Evolutionary conservation across 2,888 invertebrate genomes (phyloP), one percentile per base, ranked within the genome.

Genomic region (Watsonalla cultraria): DNA sequence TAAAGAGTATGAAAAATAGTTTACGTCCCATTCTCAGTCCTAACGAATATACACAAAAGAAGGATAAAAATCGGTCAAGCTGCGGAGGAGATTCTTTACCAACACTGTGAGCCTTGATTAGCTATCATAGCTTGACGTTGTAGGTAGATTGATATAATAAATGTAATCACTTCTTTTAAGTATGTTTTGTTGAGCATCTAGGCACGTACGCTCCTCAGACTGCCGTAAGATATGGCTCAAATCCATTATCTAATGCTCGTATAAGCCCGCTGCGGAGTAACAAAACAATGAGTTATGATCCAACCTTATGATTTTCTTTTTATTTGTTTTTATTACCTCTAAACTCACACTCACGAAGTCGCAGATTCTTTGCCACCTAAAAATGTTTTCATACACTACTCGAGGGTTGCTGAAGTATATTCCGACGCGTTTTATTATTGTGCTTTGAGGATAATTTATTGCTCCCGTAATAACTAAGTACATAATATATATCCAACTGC

Each of bases 271-370:
- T 67, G 68, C 64, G 65, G 69, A 74, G 76, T 74, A 80, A 82
- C 82, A 82, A 85, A 86, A 84, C 84, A 85, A 82, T 84, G 83
- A 87, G 76, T 86, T 86, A 88, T 85, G 85, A 81, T 79, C 75
- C 78, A 64, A 70, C 74, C 70, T 76, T 75, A 76, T 78, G 78
- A 80, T 80, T 73, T 71, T 72, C 73, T 82, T 84, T 83, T 87
- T 84, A 84, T 85, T 78, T 75, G 75, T 75, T 84, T 83, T 84
- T 85, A 86, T 84, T 75, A 72, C 80, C 76, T 74, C 76, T 82
- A 82, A 83, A 84, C 72, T 75, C 72, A 65, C 76, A 77, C 73
- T 78, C 74, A 68, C 71, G 59, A 62, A 74, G 68, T 75, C 72
- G 74, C 74, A 71, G 74, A 75, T 75, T 74, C 72, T 72, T 70